Evolutionary conservation across 2,888 invertebrate species (phyloP).

Genomic region (Notocelia uddmanniana): DNA sequence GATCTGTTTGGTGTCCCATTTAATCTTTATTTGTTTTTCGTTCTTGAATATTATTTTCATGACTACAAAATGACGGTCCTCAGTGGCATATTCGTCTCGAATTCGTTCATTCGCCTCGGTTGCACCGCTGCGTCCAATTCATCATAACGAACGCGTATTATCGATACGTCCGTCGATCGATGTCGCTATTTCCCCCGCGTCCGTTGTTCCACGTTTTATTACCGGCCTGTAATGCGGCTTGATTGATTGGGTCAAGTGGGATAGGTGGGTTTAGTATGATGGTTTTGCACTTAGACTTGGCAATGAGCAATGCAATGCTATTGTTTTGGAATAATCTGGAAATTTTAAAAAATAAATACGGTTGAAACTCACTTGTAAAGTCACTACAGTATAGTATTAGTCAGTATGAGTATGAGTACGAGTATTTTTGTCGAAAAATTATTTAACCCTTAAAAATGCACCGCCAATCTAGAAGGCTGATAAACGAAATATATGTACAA

Average conservation of each 20-base stretch:
- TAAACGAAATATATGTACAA: no score
- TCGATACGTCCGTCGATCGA: conserved; percentile 45
- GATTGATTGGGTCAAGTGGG: conserved; percentile 31
- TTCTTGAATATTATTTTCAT: neutral
- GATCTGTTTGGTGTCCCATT: no score
- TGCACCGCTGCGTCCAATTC: conserved; percentile 31
- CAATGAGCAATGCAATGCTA: neutral
- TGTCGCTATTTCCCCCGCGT: conserved; percentile 42
- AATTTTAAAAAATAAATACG: no score
- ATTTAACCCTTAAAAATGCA: no score
- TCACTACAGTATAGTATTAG: no score
- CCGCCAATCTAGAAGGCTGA: no score
- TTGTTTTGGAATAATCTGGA: no score
- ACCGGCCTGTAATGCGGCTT: conserved; percentile 5
- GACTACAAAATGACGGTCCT: neutral
- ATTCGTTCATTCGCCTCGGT: conserved; percentile 19
- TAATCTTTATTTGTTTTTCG: no score
- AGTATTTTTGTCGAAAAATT: no score
- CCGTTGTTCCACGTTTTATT: conserved; percentile 17
- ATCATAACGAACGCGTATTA: conserved; percentile 46
- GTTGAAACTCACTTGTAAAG: no score
- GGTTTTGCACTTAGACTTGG: conserved; percentile 2
- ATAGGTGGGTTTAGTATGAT: conserved; percentile 1
- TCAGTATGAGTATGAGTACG: no score
- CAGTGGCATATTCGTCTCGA: neutral